phyloP scores from a whole-genome alignment of 53 echinoderm and acorn worm genomes.

The Antedon mediterranea region DNA sequence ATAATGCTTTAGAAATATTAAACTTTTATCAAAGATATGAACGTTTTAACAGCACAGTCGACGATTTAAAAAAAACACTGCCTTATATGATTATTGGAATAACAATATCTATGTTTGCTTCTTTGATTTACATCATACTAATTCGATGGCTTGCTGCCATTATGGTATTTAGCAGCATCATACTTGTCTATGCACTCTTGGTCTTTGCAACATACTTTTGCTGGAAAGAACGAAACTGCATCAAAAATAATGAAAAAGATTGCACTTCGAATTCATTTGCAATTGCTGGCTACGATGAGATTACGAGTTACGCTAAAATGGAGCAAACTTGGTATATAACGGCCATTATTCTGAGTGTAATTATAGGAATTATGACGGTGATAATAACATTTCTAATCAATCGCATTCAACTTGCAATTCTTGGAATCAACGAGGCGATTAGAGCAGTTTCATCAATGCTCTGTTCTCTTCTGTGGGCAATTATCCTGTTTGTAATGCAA shows the following conservation, averaged over 20 bases:
- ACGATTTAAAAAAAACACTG: slow-evolving; percentile 64
- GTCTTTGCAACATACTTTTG: slow-evolving; percentile 68
- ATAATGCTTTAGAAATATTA: slow-evolving; percentile 21
- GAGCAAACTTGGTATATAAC: slow-evolving; percentile 64
- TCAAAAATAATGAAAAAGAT: slow-evolving; percentile 7
- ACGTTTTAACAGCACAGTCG: slow-evolving; percentile 43
- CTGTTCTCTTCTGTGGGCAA: slow-evolving; percentile 63
- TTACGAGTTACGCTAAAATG: slow-evolving; percentile 56
- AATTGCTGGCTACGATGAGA: slow-evolving; percentile 29
- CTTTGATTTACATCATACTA: slow-evolving; percentile 49
- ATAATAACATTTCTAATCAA: slow-evolving; percentile 48
- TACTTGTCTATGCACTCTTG: slow-evolving; percentile 27
- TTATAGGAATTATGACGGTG: slow-evolving; percentile 43
- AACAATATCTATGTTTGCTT: slow-evolving; percentile 34
- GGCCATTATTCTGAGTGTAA: slow-evolving; percentile 47
- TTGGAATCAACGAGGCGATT: slow-evolving; percentile 71
- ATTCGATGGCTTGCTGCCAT: slow-evolving; percentile 76
- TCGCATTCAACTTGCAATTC: slow-evolving; percentile 67
- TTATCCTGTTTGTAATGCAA: slow-evolving; percentile 55
- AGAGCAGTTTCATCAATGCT: slow-evolving; percentile 65
- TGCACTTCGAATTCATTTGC: slow-evolving; percentile 25
- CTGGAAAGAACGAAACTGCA: slow-evolving; percentile 45
- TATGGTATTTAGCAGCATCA: slow-evolving; percentile 44
- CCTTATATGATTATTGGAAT: slow-evolving; percentile 60
- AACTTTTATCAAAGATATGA: slow-evolving; percentile 33